Base-by-base conservation (phyloP, 2,888 invertebrate species). In the Pteria penguin region DNA sequence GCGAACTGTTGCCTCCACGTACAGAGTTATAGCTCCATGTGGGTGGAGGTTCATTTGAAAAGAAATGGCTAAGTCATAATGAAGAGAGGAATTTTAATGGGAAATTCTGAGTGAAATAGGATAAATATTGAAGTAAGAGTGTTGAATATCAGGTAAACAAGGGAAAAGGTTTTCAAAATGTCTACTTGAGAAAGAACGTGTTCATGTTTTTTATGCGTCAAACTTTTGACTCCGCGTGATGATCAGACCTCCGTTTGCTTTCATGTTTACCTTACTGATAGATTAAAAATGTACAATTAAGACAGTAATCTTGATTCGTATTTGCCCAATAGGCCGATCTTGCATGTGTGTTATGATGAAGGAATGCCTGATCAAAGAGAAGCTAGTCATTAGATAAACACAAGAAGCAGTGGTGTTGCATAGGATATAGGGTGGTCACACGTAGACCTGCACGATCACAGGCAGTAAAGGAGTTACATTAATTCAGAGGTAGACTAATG, bases 71-170 rank as follows among this genome's bases (percentile, higher is more conserved):
- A 32, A 33, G 55, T 68, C 55, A 57, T 26, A 68, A 68, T 68
- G 57, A 68, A 68, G 55, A 68, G 8, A 24, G 31, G 52, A 31
- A 57, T 68, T 68, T 31, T 57, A 68, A 52, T 57, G 68, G 57
- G 57, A 68, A 31, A 27, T 32, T 68, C 57, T 55, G 52, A 32
- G 33, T 32, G 57, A 68, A 68, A 31, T 57, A 52, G 57, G 31
- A 33, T 33, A 68, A 68, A 68, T 55, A 68, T 68, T 68, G 14
- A 33, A 29, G 68, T 57, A 57, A 22, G 57, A 68, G 57, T 32
- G 29, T 57, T 68, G 27, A 57, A 32, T 24, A 54, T 55, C 57
- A 29, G 11, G 68, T 68, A 55, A 68, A 68, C 57, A 68, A 22
- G 22, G 63, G 14, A 8, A 2, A 63, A 60, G 60, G 60, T 60